Base-by-base conservation (phyloP, 2,888 invertebrate species). In the Clostera curtula region DNA sequence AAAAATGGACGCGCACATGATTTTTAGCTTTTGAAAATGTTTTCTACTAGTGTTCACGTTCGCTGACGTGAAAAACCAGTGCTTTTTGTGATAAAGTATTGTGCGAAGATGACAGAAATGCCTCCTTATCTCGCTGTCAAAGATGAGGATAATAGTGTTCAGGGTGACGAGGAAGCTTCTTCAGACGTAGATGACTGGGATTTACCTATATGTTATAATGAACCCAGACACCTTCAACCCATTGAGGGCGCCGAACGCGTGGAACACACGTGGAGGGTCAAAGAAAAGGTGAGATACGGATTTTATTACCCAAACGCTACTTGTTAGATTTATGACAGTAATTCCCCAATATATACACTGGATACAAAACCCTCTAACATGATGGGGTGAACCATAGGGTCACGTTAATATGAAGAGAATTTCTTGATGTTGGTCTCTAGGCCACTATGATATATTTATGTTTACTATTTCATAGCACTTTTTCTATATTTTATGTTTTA, bases 231-330 rank as follows among this genome's bases (percentile, higher is more conserved):
- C 44, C 52, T 63, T 30, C 84, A 83, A 51, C 64, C 71, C 27
- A 80, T 84, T 39, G 75, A 76, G 44, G 82, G 79, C 5, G 63
- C 67, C 16, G 79, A 83, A 22, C 93, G 95, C 56, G 87, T 87
- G 31, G 93, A 93, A 53, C 93, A 94, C 56, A 89, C 92, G 40
- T 97, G 97, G 97, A 87, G 97, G 50, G 94, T 97, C 85, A 95
- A 96, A 68, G 96, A 96, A 67, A 89, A 95, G 86, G 93, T 93
- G 69, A 62, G 74, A 17, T n/a, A n/a, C n/a, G n/a, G n/a, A n/a
- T n/a, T n/a, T n/a, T n/a, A n/a, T n/a, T n/a, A n/a, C n/a, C n/a
- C n/a, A n/a, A n/a, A n/a, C n/a, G n/a, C n/a, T n/a, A n/a, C n/a
- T n/a, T n/a, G n/a, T n/a, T n/a, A n/a, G n/a, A n/a, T n/a, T n/a